Percentiles rank a stretch among this genome's conserved stretches.
phyloP scores from a whole-genome alignment of 1,140 invertebrate species.

The Stegodyphus dumicola region DNA sequence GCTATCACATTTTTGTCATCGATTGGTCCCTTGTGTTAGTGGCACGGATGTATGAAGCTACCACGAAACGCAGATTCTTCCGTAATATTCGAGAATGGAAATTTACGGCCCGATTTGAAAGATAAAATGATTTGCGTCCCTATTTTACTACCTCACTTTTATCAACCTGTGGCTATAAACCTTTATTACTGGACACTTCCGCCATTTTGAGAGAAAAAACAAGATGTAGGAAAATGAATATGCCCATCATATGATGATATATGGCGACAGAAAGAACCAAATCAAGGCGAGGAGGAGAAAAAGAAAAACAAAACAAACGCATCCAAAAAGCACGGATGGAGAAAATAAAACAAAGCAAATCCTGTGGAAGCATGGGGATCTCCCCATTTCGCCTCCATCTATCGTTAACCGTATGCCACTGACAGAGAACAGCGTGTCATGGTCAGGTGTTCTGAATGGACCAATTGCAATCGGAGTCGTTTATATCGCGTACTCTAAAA shows the following conservation, averaged over 20 bases:
- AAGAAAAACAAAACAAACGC: no score
- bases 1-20: no score
- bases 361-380: neutral
- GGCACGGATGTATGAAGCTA: no score
- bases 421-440: constrained; percentile 28
- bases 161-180: constrained; percentile 27
- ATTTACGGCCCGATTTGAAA: constrained; percentile 9
- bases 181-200: constrained; percentile 1
- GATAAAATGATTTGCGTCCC: constrained; percentile 2
- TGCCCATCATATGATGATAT: no score
- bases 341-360: no score
- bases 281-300: no score
- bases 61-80: no score
- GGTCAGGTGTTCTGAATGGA: constrained; percentile 23
- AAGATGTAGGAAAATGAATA: neutral
- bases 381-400: neutral
- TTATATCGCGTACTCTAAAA: neutral
- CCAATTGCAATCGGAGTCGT: constrained; percentile 3
- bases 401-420: constrained; percentile 8
- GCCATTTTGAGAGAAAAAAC: neutral
- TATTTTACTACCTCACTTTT: neutral
- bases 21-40: no score
- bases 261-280: no score
- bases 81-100: neutral
- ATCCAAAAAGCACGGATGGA: no score